Evolutionary conservation across 2,888 invertebrate species (phyloP).

Genomic region (Cheilosia soror): DNA sequence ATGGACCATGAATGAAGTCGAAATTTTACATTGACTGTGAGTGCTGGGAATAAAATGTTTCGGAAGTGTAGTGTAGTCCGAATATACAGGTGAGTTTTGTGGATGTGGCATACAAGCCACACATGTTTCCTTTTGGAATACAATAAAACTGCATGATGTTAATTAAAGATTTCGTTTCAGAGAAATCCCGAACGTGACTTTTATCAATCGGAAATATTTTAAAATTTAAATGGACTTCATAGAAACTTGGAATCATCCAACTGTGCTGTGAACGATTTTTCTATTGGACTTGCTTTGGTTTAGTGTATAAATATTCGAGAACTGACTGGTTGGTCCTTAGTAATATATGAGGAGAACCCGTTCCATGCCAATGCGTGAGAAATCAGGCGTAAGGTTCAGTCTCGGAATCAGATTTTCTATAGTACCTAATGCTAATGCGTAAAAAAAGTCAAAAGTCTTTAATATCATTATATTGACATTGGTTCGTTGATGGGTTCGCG

Average conservation of each 20-base stretch:
- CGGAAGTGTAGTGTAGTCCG: background rate
- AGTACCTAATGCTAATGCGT: too few relatives aligned
- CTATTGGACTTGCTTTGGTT: too few relatives aligned
- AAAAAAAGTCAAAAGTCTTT: too few relatives aligned
- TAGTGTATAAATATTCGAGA: too few relatives aligned
- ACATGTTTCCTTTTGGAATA: background rate
- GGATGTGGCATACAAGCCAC: background rate
- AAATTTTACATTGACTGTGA: constrained; percentile 11
- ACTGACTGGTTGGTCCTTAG: too few relatives aligned
- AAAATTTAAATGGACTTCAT: background rate
- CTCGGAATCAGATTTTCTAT: too few relatives aligned
- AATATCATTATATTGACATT: too few relatives aligned
- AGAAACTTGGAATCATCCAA: background rate
- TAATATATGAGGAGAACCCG: too few relatives aligned
- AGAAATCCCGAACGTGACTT: constrained; percentile 39
- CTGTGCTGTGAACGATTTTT: too few relatives aligned
- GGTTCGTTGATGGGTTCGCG: too few relatives aligned
- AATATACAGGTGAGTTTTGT: constrained; percentile 5
- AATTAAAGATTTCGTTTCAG: background rate
- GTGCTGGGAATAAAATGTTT: background rate
- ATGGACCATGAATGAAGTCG: background rate
- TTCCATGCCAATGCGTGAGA: too few relatives aligned
- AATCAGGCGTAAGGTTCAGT: too few relatives aligned
- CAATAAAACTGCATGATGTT: constrained; percentile 21
- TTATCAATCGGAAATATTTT: background rate